phyloP scores from a whole-genome alignment of 35 echinoderm and acorn worm species.

The Amphiura filiformis region DNA sequence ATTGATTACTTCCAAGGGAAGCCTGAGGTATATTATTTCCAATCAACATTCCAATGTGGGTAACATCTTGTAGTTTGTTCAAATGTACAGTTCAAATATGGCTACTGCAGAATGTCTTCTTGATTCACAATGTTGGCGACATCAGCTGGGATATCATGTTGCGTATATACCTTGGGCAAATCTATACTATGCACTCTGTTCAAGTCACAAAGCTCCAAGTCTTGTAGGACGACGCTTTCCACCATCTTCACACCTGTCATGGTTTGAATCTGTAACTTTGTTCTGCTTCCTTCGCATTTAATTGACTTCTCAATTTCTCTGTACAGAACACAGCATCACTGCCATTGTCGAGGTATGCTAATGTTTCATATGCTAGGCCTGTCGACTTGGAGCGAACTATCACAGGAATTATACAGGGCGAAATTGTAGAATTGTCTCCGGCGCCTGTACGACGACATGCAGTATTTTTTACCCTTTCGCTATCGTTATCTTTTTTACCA shows the following conservation, averaged over 20 bases:
- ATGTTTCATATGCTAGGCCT: not conserved
- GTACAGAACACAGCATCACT: slow-evolving; percentile 2
- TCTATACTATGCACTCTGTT: not conserved
- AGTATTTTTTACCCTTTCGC: not conserved
- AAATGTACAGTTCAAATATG: not conserved
- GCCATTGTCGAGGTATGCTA: slow-evolving; percentile 26
- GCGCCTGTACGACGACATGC: not conserved
- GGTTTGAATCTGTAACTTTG: not conserved
- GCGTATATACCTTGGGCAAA: slow-evolving; percentile 1
- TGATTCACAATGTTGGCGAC: not conserved
- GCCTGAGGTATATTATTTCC: slow-evolving; percentile 41
- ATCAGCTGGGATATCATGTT: slow-evolving; percentile 4
- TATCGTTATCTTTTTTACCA: not conserved
- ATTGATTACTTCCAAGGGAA: slow-evolving; percentile 16
- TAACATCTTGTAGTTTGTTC: not conserved
- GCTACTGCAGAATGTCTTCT: slow-evolving; percentile 6
- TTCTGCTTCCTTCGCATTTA: not conserved
- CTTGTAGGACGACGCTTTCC: not conserved
- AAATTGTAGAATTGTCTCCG: not conserved
- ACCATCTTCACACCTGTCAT: not conserved
- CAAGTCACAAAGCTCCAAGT: not conserved
- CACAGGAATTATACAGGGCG: not conserved
- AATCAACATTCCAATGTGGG: slow-evolving; percentile 32
- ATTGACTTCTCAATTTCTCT: not conserved
- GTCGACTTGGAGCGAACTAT: not conserved